phyloP scores from a whole-genome alignment of 2,888 invertebrate genomes.

The Eristalinus sepulchralis region DNA sequence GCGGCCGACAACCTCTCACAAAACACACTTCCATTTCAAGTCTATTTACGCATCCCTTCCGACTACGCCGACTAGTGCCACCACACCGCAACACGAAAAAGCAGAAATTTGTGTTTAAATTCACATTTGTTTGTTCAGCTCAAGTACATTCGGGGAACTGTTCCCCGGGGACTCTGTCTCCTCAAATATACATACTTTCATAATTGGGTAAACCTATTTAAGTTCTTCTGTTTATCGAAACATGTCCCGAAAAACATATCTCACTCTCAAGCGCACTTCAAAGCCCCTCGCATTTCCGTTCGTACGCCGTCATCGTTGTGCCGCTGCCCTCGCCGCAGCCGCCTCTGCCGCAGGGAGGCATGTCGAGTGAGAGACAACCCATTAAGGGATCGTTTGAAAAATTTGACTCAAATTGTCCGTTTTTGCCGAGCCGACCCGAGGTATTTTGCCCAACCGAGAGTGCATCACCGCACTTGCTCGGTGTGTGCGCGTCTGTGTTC shows the following conservation, averaged over 20 bases:
- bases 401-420: constrained; percentile 7
- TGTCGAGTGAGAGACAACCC: neutral
- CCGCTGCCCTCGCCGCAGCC: no score
- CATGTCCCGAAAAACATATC: constrained; percentile 12
- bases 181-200: constrained; percentile 20
- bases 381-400: constrained; percentile 27
- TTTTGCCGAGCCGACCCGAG: neutral
- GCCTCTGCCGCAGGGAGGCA: neutral
- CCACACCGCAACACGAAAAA: no score
- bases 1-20: neutral
- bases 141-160: neutral
- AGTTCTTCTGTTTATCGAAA: constrained; percentile 17
- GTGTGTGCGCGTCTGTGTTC: constrained; percentile 7
- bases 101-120: neutral
- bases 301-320: no score
- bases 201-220: constrained; percentile 21
- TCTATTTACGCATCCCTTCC: neutral
- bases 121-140: neutral
- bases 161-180: neutral
- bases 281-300: neutral
- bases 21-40: neutral
- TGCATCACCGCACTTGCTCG: constrained; percentile 33
- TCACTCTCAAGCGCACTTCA: neutral
- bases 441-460: constrained; percentile 36
- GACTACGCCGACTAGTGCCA: no score